These are phyloP conservation scores for Xanthorhoe spadicearia DNA, from an alignment of 2,888 invertebrate species.

Conservation along the genomic window DNA sequence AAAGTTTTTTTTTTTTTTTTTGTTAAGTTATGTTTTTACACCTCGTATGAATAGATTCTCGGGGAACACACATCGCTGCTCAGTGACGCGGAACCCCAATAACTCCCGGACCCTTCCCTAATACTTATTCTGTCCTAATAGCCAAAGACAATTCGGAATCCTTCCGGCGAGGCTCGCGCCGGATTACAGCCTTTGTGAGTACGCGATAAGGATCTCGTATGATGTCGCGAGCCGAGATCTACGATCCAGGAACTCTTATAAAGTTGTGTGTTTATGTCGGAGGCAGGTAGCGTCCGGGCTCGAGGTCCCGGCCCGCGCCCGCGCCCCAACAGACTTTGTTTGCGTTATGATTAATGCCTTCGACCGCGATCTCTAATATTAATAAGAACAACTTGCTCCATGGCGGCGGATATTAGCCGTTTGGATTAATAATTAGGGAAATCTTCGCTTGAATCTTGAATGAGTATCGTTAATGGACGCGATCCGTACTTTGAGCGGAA, in stretches of 20 bases:
- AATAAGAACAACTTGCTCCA: conserved; percentile 19
- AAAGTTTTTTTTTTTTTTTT: too few species aligned
- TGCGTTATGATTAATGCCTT: conserved; percentile 2
- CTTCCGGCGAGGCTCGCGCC: conserved; percentile 6
- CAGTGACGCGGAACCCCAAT: conserved; percentile 18
- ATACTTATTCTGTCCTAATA: conserved; percentile 32
- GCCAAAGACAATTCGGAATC: conserved; percentile 26
- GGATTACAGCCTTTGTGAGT: conserved; percentile 17
- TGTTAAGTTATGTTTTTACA: neutral
- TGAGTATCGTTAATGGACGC: conserved; percentile 33
- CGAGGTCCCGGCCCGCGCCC: neutral
- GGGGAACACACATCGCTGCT: conserved; percentile 18
- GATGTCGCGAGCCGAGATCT: conserved; percentile 7
- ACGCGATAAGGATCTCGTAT: conserved; percentile 13
- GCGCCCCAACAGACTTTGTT: neutral
- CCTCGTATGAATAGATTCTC: conserved; percentile 5
- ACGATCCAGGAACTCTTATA: conserved; percentile 12
- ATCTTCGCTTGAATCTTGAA: conserved; percentile 33
- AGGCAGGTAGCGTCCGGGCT: conserved; percentile 11
- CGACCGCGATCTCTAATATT: conserved; percentile 15
- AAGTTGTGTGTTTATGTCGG: conserved; percentile 17
- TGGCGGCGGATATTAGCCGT: conserved; percentile 31
- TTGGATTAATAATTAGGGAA: conserved; percentile 31
- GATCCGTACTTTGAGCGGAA: conserved; percentile 18
- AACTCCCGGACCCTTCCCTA: conserved; percentile 27